Conservation (phyloP, 2,888 invertebrate genomes). For the Dilophus febrilis region DNA sequence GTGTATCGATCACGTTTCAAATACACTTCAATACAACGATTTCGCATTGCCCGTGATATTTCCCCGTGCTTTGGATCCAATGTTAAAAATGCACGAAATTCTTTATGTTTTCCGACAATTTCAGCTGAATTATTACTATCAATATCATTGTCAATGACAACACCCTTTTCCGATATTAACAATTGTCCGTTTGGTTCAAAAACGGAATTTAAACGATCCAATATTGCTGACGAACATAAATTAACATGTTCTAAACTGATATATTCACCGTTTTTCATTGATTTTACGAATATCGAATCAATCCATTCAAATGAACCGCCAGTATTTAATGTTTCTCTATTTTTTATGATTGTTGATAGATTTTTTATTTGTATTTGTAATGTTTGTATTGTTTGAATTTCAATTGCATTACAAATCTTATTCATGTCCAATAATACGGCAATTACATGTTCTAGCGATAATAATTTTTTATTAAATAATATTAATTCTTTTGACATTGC, state of each 20-base stretch:
- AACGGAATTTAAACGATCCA: slow-evolving; percentile 89
- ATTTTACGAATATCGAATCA: slow-evolving; percentile 73
- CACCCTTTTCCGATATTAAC: slow-evolving; percentile 81
- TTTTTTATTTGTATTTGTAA: slow-evolving; percentile 12
- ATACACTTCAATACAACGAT: slow-evolving; percentile 82
- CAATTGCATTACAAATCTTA: background rate
- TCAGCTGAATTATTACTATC: slow-evolving; percentile 29
- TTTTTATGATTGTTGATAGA: slow-evolving; percentile 15
- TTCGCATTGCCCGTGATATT: slow-evolving; percentile 96
- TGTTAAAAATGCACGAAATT: slow-evolving; percentile 86
- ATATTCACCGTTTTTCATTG: slow-evolving; percentile 68
- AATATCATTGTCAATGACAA: slow-evolving; percentile 35
- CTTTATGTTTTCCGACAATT: slow-evolving; percentile 63
- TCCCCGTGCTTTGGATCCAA: slow-evolving; percentile 93
- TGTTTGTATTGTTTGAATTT: background rate
- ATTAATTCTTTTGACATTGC: slow-evolving; percentile 20
- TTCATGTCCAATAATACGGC: too few relatives aligned
- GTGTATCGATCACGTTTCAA: slow-evolving; percentile 26
- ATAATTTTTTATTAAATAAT: slow-evolving; percentile 20
- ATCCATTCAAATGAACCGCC: slow-evolving; percentile 92
- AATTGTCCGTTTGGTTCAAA: slow-evolving; percentile 85
- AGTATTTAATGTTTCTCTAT: slow-evolving; percentile 47
- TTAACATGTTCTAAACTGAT: slow-evolving; percentile 84
- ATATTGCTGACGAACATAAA: slow-evolving; percentile 86
- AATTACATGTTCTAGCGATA: slow-evolving; percentile 16